phyloP scores from a whole-genome alignment of 1,140 invertebrate genomes.

The Dreissena polymorpha region DNA sequence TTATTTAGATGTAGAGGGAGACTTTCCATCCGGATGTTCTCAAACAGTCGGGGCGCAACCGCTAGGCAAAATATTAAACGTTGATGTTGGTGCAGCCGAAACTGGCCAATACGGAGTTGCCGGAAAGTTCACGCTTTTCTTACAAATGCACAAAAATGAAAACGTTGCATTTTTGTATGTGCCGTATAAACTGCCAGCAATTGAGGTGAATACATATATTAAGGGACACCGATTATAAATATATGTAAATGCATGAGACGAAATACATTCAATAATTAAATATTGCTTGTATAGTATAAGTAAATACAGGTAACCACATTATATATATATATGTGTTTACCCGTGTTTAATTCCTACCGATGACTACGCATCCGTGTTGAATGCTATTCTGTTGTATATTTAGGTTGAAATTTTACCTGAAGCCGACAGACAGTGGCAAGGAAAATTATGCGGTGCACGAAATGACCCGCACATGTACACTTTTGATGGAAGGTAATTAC shows the following conservation, averaged over 20 bases:
- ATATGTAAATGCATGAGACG: no score
- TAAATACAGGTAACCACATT: no score
- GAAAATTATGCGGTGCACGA: conserved; percentile 21
- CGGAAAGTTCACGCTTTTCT: conserved; percentile 29
- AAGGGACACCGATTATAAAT: neutral
- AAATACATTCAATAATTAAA: no score
- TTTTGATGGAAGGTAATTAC: conserved; percentile 30
- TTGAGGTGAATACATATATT: conserved; percentile 13
- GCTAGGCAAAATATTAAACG: neutral
- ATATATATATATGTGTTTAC: neutral
- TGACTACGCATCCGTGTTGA: neutral
- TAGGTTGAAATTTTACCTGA: conserved; percentile 39
- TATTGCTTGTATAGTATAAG: no score
- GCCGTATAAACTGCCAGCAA: conserved; percentile 18
- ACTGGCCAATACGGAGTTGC: conserved; percentile 32
- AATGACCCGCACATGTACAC: conserved; percentile 48
- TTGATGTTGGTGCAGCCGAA: conserved; percentile 8
- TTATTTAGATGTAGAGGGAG: no score
- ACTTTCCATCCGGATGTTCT: no score
- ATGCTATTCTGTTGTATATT: neutral
- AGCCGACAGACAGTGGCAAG: neutral
- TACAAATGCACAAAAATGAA: no score
- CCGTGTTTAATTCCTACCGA: neutral
- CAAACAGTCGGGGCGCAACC: no score
- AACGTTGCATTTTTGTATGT: neutral